These are phyloP conservation scores for Parascotia fuliginaria DNA, from an alignment of 2,888 invertebrate genomes.

Conservation along the genomic window DNA sequence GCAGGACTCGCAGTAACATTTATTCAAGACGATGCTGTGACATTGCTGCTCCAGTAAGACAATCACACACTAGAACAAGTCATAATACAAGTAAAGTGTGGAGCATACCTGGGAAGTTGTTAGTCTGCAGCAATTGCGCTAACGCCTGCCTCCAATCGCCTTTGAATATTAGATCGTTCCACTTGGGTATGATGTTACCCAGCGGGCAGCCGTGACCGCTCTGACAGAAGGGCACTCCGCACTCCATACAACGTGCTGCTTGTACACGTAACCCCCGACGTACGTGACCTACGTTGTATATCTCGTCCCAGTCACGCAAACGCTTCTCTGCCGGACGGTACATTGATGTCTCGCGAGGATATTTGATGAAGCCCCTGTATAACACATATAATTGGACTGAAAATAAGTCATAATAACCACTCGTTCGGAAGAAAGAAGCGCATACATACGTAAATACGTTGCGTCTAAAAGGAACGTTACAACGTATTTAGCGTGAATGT, in stretches of 20 bases:
- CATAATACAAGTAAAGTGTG: no score
- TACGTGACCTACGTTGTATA: slow-evolving; percentile 95
- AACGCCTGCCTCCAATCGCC: slow-evolving; percentile 98
- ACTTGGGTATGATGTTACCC: slow-evolving; percentile 99
- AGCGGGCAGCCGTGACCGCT: slow-evolving; percentile 96
- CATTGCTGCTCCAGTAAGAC: no score
- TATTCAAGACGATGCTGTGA: no score
- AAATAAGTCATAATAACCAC: no score
- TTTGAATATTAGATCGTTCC: slow-evolving; percentile 98
- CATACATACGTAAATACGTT: no score
- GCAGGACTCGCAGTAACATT: no score
- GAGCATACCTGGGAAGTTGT: slow-evolving; percentile 96
- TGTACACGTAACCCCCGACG: slow-evolving; percentile 95
- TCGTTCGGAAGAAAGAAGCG: no score
- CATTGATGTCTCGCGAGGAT: slow-evolving; percentile 93
- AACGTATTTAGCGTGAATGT: no score
- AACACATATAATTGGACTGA: no score
- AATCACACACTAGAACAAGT: no score
- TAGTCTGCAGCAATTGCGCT: slow-evolving; percentile 97
- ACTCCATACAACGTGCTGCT: slow-evolving; percentile 99
- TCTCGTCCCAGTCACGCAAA: slow-evolving; percentile 98
- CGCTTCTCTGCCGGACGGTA: slow-evolving; percentile 95
- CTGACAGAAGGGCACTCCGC: slow-evolving; percentile 98
- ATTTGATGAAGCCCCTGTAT: slow-evolving; percentile 96
- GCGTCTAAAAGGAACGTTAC: no score